phyloP scores from a whole-genome alignment of 2,113 vertebrate genomes.

The Rhinichthys klamathensis region DNA sequence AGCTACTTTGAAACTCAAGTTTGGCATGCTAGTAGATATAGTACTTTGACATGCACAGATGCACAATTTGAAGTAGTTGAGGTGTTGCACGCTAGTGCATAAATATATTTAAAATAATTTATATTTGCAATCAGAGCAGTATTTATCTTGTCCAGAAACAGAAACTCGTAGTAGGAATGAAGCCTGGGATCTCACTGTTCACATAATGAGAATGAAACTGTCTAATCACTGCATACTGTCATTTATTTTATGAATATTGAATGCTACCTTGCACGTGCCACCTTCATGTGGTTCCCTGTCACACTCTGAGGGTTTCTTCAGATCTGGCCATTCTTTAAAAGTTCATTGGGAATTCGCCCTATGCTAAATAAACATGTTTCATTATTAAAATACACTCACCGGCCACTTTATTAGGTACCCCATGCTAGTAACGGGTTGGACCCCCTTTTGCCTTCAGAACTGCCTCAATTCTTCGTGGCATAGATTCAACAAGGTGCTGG shows the following conservation, averaged over 20 bases:
- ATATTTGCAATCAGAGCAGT: constrained; percentile 7
- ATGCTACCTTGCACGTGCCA: not conserved
- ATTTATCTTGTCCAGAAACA: not conserved
- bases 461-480: no score
- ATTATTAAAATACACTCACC: no score
- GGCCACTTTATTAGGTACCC: no score
- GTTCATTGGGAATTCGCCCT: not conserved
- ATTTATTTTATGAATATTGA: not conserved
- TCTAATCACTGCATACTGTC: not conserved
- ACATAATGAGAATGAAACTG: not conserved
- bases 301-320: not conserved
- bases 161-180: not conserved
- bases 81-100: not conserved
- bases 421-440: no score
- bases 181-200: not conserved
- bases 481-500: no score
- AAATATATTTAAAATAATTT: not conserved
- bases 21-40: not conserved
- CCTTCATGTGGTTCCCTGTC: not conserved
- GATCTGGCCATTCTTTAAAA: not conserved
- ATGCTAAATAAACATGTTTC: no score
- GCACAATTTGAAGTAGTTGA: not conserved
- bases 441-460: no score
- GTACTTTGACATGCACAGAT: not conserved
- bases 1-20: not conserved